Conservation (phyloP, 2,797 vertebrate species). For the Heterohyrax brucei region DNA sequence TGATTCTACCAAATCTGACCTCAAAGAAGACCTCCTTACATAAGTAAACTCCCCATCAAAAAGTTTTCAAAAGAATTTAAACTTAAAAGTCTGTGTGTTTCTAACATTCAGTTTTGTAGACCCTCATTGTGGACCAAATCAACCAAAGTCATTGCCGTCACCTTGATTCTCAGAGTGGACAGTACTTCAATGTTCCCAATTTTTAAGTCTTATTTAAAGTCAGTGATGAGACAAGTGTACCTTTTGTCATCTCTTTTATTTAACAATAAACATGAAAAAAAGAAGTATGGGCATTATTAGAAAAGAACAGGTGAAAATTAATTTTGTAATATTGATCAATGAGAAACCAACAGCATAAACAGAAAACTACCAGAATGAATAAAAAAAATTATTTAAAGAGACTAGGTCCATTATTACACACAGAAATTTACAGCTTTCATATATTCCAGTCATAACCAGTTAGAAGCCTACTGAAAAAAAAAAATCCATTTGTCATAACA, state of each 20-base stretch:
- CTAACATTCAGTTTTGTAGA: neutral
- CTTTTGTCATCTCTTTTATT: neutral
- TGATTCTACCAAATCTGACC: neutral
- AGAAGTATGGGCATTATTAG: neutral
- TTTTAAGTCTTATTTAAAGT: constrained; percentile 30
- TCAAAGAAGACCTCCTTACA: neutral
- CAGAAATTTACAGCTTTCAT: neutral
- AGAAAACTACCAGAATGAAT: neutral
- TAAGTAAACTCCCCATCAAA: neutral
- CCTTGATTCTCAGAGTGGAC: neutral
- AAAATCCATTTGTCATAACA: neutral
- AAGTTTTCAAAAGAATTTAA: neutral
- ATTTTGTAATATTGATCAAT: neutral
- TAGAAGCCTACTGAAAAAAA: neutral
- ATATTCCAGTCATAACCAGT: neutral
- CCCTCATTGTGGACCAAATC: no score
- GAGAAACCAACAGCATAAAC: neutral
- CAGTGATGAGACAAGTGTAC: neutral
- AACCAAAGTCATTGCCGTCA: no score
- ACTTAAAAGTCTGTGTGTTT: neutral
- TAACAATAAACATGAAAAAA: neutral
- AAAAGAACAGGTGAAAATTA: neutral
- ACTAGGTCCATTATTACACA: neutral
- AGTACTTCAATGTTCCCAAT: neutral
- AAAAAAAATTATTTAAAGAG: neutral